Percentiles rank a stretch among this genome's conserved stretches.
These are phyloP conservation scores for Centropyge bicolor DNA, from an alignment of 2,797 vertebrate species.

Conservation along the genomic window DNA sequence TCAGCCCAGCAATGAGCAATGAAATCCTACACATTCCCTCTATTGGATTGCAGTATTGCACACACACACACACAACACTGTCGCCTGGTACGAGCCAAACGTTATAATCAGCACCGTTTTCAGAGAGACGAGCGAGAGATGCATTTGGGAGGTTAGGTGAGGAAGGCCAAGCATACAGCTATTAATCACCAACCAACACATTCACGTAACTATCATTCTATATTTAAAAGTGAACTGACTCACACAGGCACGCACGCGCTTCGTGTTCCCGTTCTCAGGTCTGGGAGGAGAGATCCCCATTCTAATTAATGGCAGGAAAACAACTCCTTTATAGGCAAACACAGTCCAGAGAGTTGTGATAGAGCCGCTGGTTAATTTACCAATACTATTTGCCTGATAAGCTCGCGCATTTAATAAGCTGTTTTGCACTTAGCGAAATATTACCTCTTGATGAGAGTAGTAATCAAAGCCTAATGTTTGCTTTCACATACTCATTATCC, in stretches of 20 bases:
- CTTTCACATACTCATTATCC: slow-evolving; percentile 81
- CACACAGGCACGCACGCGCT: slow-evolving; percentile 3
- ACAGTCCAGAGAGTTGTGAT: slow-evolving; percentile 58
- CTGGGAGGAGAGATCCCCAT: slow-evolving; percentile 28
- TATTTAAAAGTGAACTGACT: slow-evolving; percentile 39
- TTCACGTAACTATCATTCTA: slow-evolving; percentile 15
- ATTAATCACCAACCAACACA: slow-evolving; percentile 54
- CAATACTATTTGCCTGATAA: slow-evolving; percentile 76
- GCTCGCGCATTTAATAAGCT: slow-evolving; percentile 76
- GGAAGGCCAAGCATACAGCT: slow-evolving; percentile 23
- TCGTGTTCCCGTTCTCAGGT: slow-evolving; percentile 22
- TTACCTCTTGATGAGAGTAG: slow-evolving; percentile 77
- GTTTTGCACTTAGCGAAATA: slow-evolving; percentile 77
- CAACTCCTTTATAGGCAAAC: slow-evolving; percentile 61
- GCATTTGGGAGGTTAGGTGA: slow-evolving; percentile 21
- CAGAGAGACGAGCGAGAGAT: slow-evolving; percentile 8
- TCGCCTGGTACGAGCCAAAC: slow-evolving; percentile 25
- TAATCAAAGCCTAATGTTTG: slow-evolving; percentile 81
- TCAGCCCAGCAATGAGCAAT: neutral
- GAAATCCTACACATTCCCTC: neutral
- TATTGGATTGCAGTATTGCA: neutral
- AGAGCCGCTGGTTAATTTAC: slow-evolving; percentile 68
- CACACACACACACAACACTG: neutral
- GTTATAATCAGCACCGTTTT: slow-evolving; percentile 29
- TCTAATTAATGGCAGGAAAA: slow-evolving; percentile 74